Base-by-base conservation (phyloP, 2,888 invertebrate species). In the Cataglyphis cursor region DNA sequence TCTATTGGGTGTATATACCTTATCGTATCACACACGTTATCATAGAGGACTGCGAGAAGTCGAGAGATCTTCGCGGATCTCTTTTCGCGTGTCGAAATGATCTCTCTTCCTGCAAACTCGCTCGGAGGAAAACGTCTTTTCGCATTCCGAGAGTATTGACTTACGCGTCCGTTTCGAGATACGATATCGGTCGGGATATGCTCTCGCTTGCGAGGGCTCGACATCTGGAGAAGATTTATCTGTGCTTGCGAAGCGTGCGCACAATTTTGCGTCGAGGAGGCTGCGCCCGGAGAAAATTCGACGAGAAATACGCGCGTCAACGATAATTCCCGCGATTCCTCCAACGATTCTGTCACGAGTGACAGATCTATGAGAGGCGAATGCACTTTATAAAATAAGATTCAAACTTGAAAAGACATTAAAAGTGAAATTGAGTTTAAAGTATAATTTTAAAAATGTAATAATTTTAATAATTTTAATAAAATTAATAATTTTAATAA, bases 71-170 rank as follows among this genome's bases (percentile, higher is more conserved):
- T 24, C 65, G 31, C 15, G 48, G 48, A 76, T 76, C 70, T 38
- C 51, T 38, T n/a, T 6, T 48, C 48, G 65, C 48, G 51, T 38
- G 68, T 54, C 24, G 38, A 66, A 68, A 51, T 24, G 38, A 66
- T 76, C 48, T 38, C 76, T 41, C 41, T 65, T 12, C 24, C 65
- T 41, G 65, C 65, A 41, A 21, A 41, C 65, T 21, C 65, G 51
- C 68, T 28, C 54, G 41, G 68, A 54, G 76, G 51, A 76, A 76
- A 76, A 76, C 70, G 68, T 38, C 76, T 66, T 76, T 76, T 24
- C 76, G 70, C 76, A 57, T 76, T 76, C 76, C 70, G 70, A 12
- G 54, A 68, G 76, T 68, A 68, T 76, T 68, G 76, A 76, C 76
- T 76, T 68, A 76, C 76, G 75, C 75, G 48, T 24, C 65, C 75